Conservation (phyloP, 2,888 invertebrate genomes). For the Ramazzottius varieornatus region DNA sequence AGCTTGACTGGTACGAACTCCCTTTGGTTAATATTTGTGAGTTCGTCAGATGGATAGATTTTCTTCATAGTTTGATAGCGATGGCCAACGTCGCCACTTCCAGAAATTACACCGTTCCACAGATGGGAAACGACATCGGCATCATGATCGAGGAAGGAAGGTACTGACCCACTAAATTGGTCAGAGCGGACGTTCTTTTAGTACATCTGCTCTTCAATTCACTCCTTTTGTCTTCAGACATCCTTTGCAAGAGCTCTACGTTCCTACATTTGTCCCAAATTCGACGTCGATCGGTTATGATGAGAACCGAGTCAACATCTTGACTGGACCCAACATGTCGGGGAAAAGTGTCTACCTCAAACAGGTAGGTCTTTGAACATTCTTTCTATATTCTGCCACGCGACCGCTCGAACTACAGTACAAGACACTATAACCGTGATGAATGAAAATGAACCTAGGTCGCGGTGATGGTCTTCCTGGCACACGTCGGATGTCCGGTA, state of each 20-base stretch:
- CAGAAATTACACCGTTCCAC: constrained; percentile 36
- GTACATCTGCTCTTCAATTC: constrained; percentile 4
- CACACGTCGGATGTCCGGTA: constrained; percentile 65
- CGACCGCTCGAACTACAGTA: too few relatives aligned
- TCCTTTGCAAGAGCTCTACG: constrained; percentile 41
- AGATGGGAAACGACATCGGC: constrained; percentile 29
- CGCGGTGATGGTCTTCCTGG: constrained; percentile 50
- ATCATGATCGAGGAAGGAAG: constrained; percentile 37
- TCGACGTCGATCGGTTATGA: constrained; percentile 33
- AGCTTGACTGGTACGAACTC: constrained; percentile 37
- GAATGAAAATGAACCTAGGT: constrained; percentile 27
- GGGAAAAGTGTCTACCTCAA: constrained; percentile 78
- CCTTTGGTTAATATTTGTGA: neutral
- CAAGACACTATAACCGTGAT: too few relatives aligned
- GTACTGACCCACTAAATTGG: constrained; percentile 12
- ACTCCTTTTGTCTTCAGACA: constrained; percentile 29
- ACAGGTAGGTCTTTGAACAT: constrained; percentile 28
- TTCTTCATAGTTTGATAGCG: constrained; percentile 34
- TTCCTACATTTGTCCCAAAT: constrained; percentile 44
- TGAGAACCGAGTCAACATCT: constrained; percentile 36
- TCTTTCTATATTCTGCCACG: neutral
- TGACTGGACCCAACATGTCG: constrained; percentile 68
- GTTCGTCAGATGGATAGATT: neutral
- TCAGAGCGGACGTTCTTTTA: constrained; percentile 5
- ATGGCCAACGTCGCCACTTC: constrained; percentile 38